Base-by-base conservation (phyloP, 2,888 invertebrate species). In the Microctonus aethiopoides region DNA sequence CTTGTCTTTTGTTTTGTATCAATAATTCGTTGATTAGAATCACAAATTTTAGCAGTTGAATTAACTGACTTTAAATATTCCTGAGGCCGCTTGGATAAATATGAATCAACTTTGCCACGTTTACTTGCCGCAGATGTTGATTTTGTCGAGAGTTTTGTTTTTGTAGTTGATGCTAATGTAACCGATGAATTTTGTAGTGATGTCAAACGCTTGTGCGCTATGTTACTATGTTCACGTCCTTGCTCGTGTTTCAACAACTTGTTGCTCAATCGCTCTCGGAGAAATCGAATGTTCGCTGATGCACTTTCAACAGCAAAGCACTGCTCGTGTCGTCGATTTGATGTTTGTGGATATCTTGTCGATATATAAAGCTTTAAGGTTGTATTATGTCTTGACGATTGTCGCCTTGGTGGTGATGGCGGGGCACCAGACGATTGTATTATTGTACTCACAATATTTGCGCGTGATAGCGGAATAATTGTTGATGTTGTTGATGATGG, bases 351-450 rank as follows among this genome's bases (percentile, higher is more conserved):
- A 79, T 76, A 85, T 85, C 39, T 87, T 83, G 76, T 74, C 0
- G 88, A 87, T 0, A 91, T 90, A 54, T 92, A 90, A 59, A 93
- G 84, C 80, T 90, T 89, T 10, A 94, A 87, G 2, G 93, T 92
- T 68, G 90, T 90, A 79, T 91, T 94, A 77, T 91, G 91, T 78
- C 90, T 91, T 0, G 95, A 95, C 0, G 95, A 95, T 75, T 91
- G 90, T 77, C 95, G 90, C 83, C 91, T 89, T 0, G 95, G 95
- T 13, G 94, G 92, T 1, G 92, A 92, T 0, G 94, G 93, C 16
- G 93, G 75, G 60, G 72, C 68, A 51, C 70, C 74, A 1, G 76
- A 67, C 22, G 68, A 71, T 10, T 75, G 20, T 10, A 63, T 11
- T 24, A 69, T 59, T 22, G 64, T 54, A 20, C 61, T 62, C 5